These are phyloP conservation scores for Bicyclus anynana DNA, from an alignment of 1,140 invertebrate species.

Conservation along the genomic window DNA sequence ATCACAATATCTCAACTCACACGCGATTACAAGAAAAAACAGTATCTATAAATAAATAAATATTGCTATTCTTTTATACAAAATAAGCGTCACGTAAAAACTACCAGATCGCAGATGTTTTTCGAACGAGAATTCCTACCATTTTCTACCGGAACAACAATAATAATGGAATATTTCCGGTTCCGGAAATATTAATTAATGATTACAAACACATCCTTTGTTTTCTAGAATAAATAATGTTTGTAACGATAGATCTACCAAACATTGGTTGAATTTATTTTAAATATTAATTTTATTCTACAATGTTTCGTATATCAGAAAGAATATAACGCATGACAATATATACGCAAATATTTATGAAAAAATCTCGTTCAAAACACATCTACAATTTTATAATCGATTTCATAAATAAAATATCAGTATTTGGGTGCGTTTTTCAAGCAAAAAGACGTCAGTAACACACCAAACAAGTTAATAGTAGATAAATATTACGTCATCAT, in stretches of 20 bases:
- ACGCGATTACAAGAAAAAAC: conserved; percentile 40
- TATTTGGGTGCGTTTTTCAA: too few relatives aligned
- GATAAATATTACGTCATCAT: too few relatives aligned
- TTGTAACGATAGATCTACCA: neutral
- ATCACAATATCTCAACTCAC: conserved; percentile 42
- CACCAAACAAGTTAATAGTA: too few relatives aligned
- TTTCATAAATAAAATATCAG: too few relatives aligned
- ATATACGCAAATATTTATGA: neutral
- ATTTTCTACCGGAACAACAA: neutral
- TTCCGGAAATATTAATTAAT: too few relatives aligned
- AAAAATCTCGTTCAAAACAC: conserved; percentile 4
- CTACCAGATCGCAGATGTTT: conserved; percentile 13
- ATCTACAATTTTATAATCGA: neutral
- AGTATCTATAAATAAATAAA: conserved; percentile 55
- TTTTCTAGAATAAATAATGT: neutral
- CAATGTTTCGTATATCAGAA: too few relatives aligned
- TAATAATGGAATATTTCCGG: neutral
- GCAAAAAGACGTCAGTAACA: too few relatives aligned
- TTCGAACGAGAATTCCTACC: conserved; percentile 10
- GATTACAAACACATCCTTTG: neutral
- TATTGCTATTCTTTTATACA: conserved; percentile 54
- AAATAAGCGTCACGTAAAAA: conserved; percentile 41
- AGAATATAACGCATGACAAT: too few relatives aligned
- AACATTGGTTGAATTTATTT: too few relatives aligned
- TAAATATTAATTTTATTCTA: too few relatives aligned